A percentile compares a stretch with the other conserved stretches of the same genome.
These are phyloP conservation scores for Fregetta grallaria DNA, from an alignment of 2,113 vertebrate species.

Conservation along the genomic window DNA sequence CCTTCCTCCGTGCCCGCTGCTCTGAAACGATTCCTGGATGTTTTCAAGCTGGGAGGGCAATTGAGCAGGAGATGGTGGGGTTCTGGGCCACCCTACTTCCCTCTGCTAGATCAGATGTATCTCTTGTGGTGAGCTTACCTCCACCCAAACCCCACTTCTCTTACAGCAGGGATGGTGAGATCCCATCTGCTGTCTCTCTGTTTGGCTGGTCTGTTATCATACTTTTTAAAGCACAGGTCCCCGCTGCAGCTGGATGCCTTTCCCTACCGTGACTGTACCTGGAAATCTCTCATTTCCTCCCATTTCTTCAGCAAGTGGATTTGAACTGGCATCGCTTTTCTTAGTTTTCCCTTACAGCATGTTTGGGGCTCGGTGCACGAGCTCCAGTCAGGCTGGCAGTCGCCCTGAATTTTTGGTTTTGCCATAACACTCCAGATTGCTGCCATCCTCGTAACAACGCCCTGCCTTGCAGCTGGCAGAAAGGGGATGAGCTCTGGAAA, in stretches of 20 bases:
- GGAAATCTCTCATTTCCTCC: neutral
- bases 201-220: neutral
- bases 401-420: neutral
- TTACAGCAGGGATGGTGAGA: neutral
- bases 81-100: neutral
- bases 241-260: neutral
- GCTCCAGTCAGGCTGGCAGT: neutral
- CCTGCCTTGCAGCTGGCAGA: neutral
- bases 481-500: neutral
- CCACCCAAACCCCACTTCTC: neutral
- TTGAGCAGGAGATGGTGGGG: neutral
- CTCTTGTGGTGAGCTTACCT: neutral
- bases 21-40: rapidly evolving
- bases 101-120: neutral
- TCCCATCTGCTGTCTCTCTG: neutral
- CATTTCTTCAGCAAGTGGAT: neutral
- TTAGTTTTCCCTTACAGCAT: neutral
- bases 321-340: rapidly evolving
- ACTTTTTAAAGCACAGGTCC: neutral
- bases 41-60: neutral
- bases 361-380: rapidly evolving
- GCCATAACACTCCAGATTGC: neutral
- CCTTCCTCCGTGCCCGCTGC: rapidly evolving
- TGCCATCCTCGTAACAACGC: neutral
- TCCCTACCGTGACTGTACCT: neutral